Evolutionary conservation across 2,797 vertebrate species (phyloP).

Genomic region (Sardinella longiceps): DNA sequence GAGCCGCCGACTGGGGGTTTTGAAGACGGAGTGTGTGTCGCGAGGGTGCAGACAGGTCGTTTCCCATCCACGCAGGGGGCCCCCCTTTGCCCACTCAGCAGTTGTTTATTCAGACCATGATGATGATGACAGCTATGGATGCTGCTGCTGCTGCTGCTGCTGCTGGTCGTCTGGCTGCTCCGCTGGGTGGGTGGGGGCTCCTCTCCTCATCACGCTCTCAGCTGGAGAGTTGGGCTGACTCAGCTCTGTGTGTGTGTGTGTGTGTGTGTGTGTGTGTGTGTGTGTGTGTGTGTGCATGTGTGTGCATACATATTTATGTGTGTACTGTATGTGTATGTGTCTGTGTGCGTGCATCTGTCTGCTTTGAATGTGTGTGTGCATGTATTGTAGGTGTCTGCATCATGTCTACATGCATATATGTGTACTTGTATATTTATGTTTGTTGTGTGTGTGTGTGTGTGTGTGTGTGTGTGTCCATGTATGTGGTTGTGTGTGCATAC

Average conservation of each 20-base stretch:
- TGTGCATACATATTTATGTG: conserved; percentile 46
- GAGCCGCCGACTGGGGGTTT: neutral
- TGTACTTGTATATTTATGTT: no score
- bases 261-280: conserved; percentile 6
- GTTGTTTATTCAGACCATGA: conserved; percentile 69
- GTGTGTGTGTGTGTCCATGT: no score
- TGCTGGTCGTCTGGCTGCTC: neutral
- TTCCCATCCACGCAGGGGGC: conserved; percentile 69
- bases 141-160: conserved; percentile 63
- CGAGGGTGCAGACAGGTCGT: conserved; percentile 72
- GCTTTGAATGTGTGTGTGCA: conserved; percentile 47
- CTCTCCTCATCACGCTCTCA: conserved; percentile 76
- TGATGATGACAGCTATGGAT: conserved; percentile 77
- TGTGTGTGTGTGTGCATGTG: neutral
- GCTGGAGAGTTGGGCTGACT: conserved; percentile 73
- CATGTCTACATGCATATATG: no score
- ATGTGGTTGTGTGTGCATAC: no score
- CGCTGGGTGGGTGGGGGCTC: neutral
- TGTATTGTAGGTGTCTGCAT: no score
- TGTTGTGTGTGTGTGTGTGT: no score
- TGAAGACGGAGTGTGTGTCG: conserved; percentile 60
- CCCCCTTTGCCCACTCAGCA: conserved; percentile 71
- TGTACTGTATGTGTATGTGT: conserved; percentile 23
- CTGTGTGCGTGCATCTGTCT: conserved; percentile 36
- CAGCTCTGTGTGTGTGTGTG: conserved; percentile 59